Conservation (phyloP, 92 coral and sea anemone species). For the Epizoanthus rinbou region DNA sequence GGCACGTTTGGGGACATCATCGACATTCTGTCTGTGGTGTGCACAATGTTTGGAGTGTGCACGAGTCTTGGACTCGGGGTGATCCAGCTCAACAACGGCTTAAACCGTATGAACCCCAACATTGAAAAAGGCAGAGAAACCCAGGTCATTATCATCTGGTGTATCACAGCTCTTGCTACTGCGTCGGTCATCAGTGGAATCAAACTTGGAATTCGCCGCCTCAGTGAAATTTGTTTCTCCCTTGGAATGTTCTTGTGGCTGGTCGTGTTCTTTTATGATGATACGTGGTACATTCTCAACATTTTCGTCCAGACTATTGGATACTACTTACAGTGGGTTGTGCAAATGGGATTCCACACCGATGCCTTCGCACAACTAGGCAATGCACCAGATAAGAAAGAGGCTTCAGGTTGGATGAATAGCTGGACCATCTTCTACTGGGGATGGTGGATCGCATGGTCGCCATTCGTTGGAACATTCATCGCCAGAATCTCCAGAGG, state of each 20-base stretch:
- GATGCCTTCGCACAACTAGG: no score
- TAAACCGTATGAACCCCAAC: slow-evolving; percentile 64
- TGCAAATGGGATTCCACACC: no score
- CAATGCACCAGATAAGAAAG: slow-evolving; percentile 72
- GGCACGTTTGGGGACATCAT: slow-evolving; percentile 82
- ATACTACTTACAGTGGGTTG: slow-evolving; percentile 70
- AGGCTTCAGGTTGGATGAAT: slow-evolving; percentile 61
- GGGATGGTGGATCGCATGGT: slow-evolving; percentile 83
- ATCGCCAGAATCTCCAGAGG: slow-evolving; percentile 71
- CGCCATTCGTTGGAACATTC: slow-evolving; percentile 72
- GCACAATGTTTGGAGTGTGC: slow-evolving; percentile 92
- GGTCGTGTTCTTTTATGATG: slow-evolving; percentile 64
- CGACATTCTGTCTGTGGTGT: slow-evolving; percentile 81
- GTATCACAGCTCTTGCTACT: slow-evolving; percentile 83
- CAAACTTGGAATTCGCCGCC: slow-evolving; percentile 80
- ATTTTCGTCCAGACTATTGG: slow-evolving; percentile 70
- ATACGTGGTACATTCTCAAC: slow-evolving; percentile 73
- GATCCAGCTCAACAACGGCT: slow-evolving; percentile 78
- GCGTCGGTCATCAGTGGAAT: slow-evolving; percentile 80
- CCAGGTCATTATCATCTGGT: slow-evolving; percentile 86
- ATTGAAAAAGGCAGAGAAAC: slow-evolving; percentile 46
- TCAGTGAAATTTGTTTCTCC: slow-evolving; percentile 74
- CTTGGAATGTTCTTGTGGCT: slow-evolving; percentile 72
- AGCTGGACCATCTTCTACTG: slow-evolving; percentile 70
- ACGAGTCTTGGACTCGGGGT: slow-evolving; percentile 92